A percentile compares a stretch with the other conserved stretches of the same genome.
phyloP scores from a whole-genome alignment of 1,140 invertebrate genomes.

The Drosophila kikkawai region DNA sequence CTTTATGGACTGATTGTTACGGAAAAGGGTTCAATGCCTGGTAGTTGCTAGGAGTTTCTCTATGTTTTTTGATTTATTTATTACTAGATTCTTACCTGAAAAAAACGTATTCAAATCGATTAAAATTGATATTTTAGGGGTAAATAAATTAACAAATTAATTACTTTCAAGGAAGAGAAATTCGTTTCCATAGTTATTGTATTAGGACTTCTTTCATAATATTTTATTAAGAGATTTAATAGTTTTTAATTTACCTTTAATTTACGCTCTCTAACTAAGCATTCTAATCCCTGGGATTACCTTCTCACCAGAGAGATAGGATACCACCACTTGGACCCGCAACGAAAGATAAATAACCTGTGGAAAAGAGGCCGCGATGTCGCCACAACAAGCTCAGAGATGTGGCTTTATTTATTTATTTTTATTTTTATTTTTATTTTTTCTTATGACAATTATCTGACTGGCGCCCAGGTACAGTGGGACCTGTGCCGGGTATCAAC shows the following conservation, averaged over 20 bases:
- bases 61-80: not conserved
- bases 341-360: slow-evolving; percentile 40
- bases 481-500: not conserved
- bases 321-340: not conserved
- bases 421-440: not conserved
- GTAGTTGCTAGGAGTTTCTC: not conserved
- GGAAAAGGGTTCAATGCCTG: not conserved
- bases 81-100: not conserved
- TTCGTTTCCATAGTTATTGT: no score
- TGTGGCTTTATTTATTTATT: slow-evolving; percentile 1
- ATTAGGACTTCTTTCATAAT: no score
- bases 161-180: no score
- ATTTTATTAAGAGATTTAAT: no score
- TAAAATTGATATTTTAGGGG: no score
- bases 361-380: slow-evolving; percentile 49
- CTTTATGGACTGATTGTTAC: no score
- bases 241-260: not conserved
- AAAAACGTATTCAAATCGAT: no score
- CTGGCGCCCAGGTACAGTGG: slow-evolving; percentile 45
- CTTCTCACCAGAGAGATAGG: not conserved
- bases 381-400: slow-evolving; percentile 41
- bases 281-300: not conserved
- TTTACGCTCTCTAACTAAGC: not conserved
- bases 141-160: no score
- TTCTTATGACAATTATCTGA: slow-evolving; percentile 18